Evolutionary conservation across 2,113 vertebrate species (phyloP), one percentile per base, ranked within the genome.

Genomic region (Heloderma charlesbogerti): DNA sequence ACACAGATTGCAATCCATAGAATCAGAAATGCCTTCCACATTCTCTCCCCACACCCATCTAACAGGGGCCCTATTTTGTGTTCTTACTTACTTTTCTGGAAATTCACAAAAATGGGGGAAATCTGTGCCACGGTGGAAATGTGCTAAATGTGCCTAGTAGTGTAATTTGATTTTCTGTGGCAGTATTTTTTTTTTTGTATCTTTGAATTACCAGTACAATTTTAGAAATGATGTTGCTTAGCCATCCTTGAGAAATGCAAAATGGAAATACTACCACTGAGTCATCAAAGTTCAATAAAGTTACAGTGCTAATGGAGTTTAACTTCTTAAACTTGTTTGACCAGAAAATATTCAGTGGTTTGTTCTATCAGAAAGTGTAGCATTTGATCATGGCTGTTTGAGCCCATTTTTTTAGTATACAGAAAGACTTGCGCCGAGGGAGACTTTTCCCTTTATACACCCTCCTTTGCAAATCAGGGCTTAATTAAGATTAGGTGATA

Each of bases 261-360:
- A 75, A 87, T 15, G 34, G 2, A 57, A 71, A 66, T 15, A 94
- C 67, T 86, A 3, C 43, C 22, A 3, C 34, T 63, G 43, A 90
- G n/a, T 89, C 43, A 16, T 85, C 40, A 37, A 20, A 91, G 48
- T 83, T 92, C 89, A 88, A 10, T 88, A 87, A 90, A 90, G 81
- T 40, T 88, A 43, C 29, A 89, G 48, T 51, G 6, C 48, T 77
- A 92, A 67, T 63, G 0, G 81, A 86, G 37, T 88, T 91, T 66
- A 25, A 31, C 40, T 92, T 91, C 40, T 80, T 27, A 0, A 77
- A 93, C 54, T 91, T 12, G 0, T 8, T 81, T 3, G 16, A 82
- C 18, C 7, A 16, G 89, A 94, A 82, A 85, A 48, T 67, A 37
- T 0, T 60, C 18, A 54, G 74, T 31, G 51, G 48, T 85, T 77